Evolutionary conservation across 1,140 invertebrate genomes (phyloP).

Genomic region (Scylla paramamosain): DNA sequence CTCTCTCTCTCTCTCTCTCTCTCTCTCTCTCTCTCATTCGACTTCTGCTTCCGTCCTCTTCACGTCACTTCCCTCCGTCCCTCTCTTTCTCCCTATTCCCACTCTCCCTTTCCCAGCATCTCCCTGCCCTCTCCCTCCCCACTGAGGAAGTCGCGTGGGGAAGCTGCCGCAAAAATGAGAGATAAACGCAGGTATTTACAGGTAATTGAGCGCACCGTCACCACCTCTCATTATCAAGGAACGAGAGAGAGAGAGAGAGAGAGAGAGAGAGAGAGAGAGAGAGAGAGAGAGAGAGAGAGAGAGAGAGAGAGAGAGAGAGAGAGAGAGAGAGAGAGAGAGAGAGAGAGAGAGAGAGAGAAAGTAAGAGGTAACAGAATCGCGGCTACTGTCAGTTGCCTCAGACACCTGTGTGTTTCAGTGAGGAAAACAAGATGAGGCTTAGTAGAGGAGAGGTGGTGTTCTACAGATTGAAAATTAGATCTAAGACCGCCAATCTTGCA

Average conservation of each 20-base stretch:
- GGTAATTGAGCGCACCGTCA: conserved; percentile 30
- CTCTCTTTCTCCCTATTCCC: not conserved
- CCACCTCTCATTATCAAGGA: conserved; percentile 38
- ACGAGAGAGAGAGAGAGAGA: not conserved
- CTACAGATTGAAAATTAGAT: too few relatives aligned
- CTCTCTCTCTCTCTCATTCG: not conserved
- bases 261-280: not conserved
- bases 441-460: too few relatives aligned
- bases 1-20: not conserved
- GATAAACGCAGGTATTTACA: conserved; percentile 45
- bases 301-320: too few relatives aligned
- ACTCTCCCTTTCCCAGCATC: not conserved
- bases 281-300: conserved; percentile 29
- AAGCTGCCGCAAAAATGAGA: conserved; percentile 43
- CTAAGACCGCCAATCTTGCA: too few relatives aligned
- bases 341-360: too few relatives aligned
- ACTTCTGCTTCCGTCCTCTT: not conserved
- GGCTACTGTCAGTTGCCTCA: too few relatives aligned
- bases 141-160: not conserved
- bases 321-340: too few relatives aligned
- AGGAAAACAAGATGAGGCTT: too few relatives aligned
- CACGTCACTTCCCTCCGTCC: not conserved
- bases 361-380: too few relatives aligned
- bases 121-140: not conserved
- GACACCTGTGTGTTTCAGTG: too few relatives aligned